phyloP scores from a whole-genome alignment of 2,113 vertebrate species.

The Colaptes auratus region DNA sequence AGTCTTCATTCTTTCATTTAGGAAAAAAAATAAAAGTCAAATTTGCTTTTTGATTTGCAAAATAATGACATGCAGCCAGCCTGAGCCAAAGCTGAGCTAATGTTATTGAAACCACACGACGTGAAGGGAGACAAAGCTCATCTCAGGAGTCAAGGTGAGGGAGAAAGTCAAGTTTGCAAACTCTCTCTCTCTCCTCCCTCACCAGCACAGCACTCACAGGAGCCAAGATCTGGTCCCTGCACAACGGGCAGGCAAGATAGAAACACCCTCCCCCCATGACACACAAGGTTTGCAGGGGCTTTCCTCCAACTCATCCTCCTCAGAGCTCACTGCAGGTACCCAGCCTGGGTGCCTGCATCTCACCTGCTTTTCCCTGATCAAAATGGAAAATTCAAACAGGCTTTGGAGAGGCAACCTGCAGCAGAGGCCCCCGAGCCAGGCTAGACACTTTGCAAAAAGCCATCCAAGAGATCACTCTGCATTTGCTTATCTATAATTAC shows the following conservation, averaged over 20 bases:
- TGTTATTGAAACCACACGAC: constrained; percentile 38
- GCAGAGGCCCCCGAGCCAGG: not conserved
- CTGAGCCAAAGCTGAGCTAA: constrained; percentile 47
- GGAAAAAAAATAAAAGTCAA: constrained; percentile 54
- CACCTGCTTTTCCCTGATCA: not conserved
- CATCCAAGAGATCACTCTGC: not conserved
- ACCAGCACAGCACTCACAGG: accelerated
- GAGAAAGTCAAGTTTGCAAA: constrained; percentile 43
- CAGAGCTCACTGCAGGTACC: not conserved
- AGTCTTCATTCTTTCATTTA: constrained; percentile 30
- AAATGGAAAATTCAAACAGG: not conserved
- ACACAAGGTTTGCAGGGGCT: not conserved
- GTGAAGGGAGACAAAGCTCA: constrained; percentile 50
- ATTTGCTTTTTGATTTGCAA: constrained; percentile 37
- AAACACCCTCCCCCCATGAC: not conserved
- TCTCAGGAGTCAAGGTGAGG: constrained; percentile 36
- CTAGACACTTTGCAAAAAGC: not conserved
- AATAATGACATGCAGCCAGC: constrained; percentile 40
- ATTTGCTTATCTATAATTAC: constrained; percentile 52
- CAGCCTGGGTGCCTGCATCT: not conserved
- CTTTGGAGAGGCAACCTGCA: not conserved
- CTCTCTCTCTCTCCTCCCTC: not conserved
- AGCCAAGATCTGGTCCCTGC: not conserved
- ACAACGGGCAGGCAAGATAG: not conserved
- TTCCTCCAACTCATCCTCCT: not conserved